Percentiles rank a stretch among this genome's conserved stretches.
Conservation (phyloP, 2,888 invertebrate genomes). For the Synanthedon formicaeformis region DNA sequence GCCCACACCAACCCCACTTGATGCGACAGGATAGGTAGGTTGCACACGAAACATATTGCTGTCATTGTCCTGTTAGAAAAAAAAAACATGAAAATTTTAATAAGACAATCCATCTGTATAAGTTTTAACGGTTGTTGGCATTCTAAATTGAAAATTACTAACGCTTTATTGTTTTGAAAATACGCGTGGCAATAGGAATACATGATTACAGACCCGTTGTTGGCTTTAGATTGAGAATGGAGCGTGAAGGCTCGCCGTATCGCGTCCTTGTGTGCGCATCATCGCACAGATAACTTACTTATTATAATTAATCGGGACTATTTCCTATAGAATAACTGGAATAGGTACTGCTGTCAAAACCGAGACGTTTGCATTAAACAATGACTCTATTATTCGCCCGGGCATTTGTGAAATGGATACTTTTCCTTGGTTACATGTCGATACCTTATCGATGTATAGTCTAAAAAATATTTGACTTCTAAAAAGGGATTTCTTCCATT, state of each 20-base stretch:
- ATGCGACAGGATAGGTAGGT: conserved; percentile 92
- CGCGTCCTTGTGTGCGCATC: conserved; percentile 55
- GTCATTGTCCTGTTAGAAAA: conserved; percentile 83
- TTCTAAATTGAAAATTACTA: conserved; percentile 18
- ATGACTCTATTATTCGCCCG: too few species aligned
- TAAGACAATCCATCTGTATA: too few species aligned
- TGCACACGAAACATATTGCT: conserved; percentile 96
- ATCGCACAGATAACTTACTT: conserved; percentile 42
- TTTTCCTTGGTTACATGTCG: too few species aligned
- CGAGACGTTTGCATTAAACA: background rate
- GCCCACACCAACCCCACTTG: conserved; percentile 95
- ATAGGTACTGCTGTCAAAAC: background rate
- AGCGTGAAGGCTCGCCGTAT: conserved; percentile 39
- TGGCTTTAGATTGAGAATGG: conserved; percentile 25
- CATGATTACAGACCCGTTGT: conserved; percentile 22
- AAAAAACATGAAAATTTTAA: too few species aligned
- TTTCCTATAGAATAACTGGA: too few species aligned
- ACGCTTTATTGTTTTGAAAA: conserved; percentile 60
- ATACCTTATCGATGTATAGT: too few species aligned
- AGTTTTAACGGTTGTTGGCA: too few species aligned
- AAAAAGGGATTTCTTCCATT: too few species aligned
- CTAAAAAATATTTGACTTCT: too few species aligned
- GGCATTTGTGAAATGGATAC: too few species aligned
- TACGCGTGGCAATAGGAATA: conserved; percentile 31
- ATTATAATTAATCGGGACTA: too few species aligned